These are phyloP conservation scores for Arnoldichthys spilopterus DNA, from an alignment of 2,797 vertebrate genomes.

Conservation along the genomic window DNA sequence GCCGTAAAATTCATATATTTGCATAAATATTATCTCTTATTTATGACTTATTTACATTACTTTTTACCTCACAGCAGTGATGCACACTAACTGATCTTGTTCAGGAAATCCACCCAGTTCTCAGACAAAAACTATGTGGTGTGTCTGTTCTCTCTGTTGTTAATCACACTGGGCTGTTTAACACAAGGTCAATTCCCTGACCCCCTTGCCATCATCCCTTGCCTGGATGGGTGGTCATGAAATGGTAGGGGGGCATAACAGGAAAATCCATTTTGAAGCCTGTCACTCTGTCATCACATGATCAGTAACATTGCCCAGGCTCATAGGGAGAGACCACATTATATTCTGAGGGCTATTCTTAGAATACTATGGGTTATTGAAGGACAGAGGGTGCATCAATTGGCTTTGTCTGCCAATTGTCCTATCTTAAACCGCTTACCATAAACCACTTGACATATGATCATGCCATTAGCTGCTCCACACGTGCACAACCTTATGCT, in stretches of 20 bases:
- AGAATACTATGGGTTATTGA: background rate
- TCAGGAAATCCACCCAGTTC: background rate
- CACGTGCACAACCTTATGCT: too few species aligned
- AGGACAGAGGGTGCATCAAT: background rate
- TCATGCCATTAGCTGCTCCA: too few species aligned
- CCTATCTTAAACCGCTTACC: too few species aligned
- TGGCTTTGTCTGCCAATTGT: too few species aligned
- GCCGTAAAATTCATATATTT: background rate
- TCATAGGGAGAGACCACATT: background rate
- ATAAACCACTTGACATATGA: too few species aligned
- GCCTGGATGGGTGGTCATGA: constrained; percentile 25
- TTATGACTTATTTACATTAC: background rate
- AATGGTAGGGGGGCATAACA: background rate
- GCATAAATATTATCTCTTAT: background rate
- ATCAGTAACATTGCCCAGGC: background rate
- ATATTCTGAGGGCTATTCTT: background rate
- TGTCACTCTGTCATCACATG: constrained; percentile 4
- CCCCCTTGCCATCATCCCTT: constrained; percentile 15
- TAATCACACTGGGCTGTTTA: constrained; percentile 20
- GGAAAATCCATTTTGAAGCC: constrained; percentile 9
- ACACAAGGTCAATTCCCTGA: constrained; percentile 32
- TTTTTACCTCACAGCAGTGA: too few species aligned
- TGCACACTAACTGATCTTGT: background rate
- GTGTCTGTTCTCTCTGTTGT: constrained; percentile 8
- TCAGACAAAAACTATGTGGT: background rate